These are phyloP conservation scores for Epinotia nisella DNA, from an alignment of 2,888 invertebrate genomes.

Conservation along the genomic window DNA sequence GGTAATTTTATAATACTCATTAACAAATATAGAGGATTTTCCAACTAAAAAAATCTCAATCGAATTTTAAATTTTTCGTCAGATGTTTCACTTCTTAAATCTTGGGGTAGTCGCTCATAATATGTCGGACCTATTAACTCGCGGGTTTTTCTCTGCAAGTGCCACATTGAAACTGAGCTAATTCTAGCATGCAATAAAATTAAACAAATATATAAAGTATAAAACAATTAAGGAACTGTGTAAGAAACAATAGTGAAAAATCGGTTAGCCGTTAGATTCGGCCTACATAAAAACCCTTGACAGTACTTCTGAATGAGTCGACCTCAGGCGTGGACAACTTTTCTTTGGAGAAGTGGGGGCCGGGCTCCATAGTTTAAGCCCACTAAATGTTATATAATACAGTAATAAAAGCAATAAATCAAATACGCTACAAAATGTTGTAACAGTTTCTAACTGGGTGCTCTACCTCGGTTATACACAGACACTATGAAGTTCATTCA, in stretches of 20 bases:
- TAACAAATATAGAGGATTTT: too few relatives aligned
- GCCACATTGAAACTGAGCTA: background rate
- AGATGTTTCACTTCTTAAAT: too few relatives aligned
- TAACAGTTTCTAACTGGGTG: conserved; percentile 42
- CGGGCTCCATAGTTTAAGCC: conserved; percentile 30
- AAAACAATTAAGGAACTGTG: background rate
- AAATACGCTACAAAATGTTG: conserved; percentile 50
- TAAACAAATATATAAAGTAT: background rate
- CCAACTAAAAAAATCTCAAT: too few relatives aligned
- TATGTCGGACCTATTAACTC: too few relatives aligned
- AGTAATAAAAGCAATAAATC: conserved; percentile 45
- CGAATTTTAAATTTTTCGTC: too few relatives aligned
- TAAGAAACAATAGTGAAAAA: background rate
- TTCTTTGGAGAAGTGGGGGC: conserved; percentile 59
- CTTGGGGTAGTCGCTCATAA: too few relatives aligned
- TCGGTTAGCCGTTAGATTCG: conserved; percentile 42
- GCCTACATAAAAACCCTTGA: conserved; percentile 57
- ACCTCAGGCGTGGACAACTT: conserved; percentile 68
- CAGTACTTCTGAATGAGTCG: conserved; percentile 59
- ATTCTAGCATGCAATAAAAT: background rate
- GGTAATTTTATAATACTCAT: too few relatives aligned
- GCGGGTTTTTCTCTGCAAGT: too few relatives aligned
- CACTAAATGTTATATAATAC: conserved; percentile 21
- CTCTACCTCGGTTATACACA: conserved; percentile 29
- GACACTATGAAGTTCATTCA: conserved; percentile 10